Evolutionary conservation across 2,888 invertebrate species (phyloP).

Genomic region (Pachliopta kotzebuea): DNA sequence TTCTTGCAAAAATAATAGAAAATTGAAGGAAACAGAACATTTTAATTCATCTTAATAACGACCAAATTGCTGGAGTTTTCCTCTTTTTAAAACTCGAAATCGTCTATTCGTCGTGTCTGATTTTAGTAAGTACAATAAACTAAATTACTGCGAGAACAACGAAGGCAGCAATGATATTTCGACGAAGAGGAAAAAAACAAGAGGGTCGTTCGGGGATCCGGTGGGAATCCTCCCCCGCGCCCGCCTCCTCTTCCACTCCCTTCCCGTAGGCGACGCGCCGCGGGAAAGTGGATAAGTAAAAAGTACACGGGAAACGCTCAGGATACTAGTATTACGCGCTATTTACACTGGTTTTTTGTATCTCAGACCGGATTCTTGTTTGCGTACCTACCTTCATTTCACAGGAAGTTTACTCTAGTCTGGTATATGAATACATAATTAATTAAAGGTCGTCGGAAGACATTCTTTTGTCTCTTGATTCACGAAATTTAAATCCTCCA

Average conservation of each 20-base stretch:
- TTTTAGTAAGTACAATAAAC: slow-evolving; percentile 61
- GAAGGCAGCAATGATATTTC: slow-evolving; percentile 68
- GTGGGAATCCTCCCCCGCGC: slow-evolving; percentile 63
- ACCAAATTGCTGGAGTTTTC: slow-evolving; percentile 48
- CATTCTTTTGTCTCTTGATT: slow-evolving; percentile 13
- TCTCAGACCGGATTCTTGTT: slow-evolving; percentile 39
- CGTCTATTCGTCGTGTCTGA: slow-evolving; percentile 52
- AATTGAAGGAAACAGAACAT: slow-evolving; percentile 27
- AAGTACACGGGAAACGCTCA: slow-evolving; percentile 55
- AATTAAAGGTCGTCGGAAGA: slow-evolving; percentile 19
- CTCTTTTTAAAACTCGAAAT: slow-evolving; percentile 51
- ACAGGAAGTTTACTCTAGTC: slow-evolving; percentile 26
- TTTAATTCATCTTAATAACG: slow-evolving; percentile 40
- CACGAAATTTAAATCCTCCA: background rate
- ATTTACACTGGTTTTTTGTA: slow-evolving; percentile 47
- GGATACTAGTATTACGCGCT: slow-evolving; percentile 54
- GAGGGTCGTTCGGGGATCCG: slow-evolving; percentile 67
- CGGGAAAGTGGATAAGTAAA: slow-evolving; percentile 47
- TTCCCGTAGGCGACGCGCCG: slow-evolving; percentile 46
- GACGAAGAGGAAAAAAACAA: slow-evolving; percentile 71
- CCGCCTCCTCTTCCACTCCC: slow-evolving; percentile 44
- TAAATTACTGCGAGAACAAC: slow-evolving; percentile 67
- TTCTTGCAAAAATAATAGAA: slow-evolving; percentile 26
- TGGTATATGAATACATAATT: slow-evolving; percentile 28
- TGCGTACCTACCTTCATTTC: slow-evolving; percentile 33